Percentiles rank a stretch among this genome's conserved stretches.
These are phyloP conservation scores for Anser brachyrhynchus DNA, from an alignment of 2,113 vertebrate genomes.

Conservation along the genomic window DNA sequence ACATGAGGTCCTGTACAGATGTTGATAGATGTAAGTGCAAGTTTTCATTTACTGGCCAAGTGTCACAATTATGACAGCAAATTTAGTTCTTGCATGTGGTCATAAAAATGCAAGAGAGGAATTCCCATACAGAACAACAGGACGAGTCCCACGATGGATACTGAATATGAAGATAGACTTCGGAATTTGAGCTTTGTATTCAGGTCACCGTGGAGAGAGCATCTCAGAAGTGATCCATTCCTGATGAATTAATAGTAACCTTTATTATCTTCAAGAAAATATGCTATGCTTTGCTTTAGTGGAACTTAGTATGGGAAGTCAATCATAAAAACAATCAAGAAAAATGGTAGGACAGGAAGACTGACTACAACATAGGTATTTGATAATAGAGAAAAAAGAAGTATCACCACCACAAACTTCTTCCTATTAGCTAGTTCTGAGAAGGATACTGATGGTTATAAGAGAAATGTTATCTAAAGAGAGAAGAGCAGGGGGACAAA, in stretches of 20 bases:
- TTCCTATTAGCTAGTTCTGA: not conserved
- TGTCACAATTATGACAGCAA: not conserved
- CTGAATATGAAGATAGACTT: not conserved
- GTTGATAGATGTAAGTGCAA: not conserved
- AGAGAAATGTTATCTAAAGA: not conserved
- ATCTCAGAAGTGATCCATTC: not conserved
- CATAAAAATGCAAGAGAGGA: not conserved
- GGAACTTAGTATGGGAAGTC: not conserved
- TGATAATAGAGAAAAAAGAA: not conserved
- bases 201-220: not conserved
- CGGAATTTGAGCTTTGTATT: not conserved
- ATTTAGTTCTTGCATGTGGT: not conserved
- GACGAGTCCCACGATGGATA: not conserved
- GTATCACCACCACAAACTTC: not conserved
- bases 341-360: not conserved
- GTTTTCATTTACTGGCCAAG: not conserved
- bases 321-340: not conserved
- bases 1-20: not conserved
- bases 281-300: not conserved
- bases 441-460: not conserved
- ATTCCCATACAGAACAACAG: not conserved
- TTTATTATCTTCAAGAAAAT: not conserved
- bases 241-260: not conserved
- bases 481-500: not conserved
- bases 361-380: not conserved